Percentiles rank a stretch among this genome's conserved stretches.
Conservation (phyloP, 2,113 vertebrate species). For the Saimiri boliviensis region DNA sequence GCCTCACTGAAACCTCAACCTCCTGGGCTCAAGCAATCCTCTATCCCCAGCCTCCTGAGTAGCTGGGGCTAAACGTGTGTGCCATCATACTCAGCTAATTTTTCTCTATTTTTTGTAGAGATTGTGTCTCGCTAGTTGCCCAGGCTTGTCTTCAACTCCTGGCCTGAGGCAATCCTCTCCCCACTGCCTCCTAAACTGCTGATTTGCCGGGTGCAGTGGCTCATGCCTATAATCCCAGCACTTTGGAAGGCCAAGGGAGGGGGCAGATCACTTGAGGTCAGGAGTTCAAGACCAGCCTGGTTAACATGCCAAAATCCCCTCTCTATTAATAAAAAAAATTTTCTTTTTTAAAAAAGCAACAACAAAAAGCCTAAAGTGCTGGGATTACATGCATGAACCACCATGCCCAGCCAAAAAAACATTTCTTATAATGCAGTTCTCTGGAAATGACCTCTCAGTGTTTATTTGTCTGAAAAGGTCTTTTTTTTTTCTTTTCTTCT, state of each 20-base stretch:
- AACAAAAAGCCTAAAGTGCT: neutral
- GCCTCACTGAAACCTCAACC: no score
- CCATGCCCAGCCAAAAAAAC: neutral
- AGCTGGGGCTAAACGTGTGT: neutral
- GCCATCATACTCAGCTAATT: neutral
- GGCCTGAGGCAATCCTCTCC: neutral
- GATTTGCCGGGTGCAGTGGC: neutral
- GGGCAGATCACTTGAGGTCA: no score
- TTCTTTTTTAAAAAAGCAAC: no score
- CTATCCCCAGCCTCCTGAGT: neutral
- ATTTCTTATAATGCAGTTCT: neutral
- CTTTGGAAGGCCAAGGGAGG: no score
- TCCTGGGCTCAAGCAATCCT: neutral
- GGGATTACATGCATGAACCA: neutral
- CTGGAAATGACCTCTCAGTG: neutral
- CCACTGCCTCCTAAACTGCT: neutral
- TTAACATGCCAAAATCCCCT: no score
- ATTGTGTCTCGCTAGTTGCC: neutral
- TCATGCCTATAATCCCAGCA: no score
- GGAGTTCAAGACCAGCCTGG: no score
- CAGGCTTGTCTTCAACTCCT: neutral
- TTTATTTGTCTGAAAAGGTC: neutral
- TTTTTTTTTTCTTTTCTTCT: neutral
- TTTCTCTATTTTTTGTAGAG: neutral
- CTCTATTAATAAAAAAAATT: no score